Evolutionary conservation across 2,888 invertebrate species (phyloP), one percentile per base, ranked within the genome.

Genomic region (Chrysomela aeneicollis): DNA sequence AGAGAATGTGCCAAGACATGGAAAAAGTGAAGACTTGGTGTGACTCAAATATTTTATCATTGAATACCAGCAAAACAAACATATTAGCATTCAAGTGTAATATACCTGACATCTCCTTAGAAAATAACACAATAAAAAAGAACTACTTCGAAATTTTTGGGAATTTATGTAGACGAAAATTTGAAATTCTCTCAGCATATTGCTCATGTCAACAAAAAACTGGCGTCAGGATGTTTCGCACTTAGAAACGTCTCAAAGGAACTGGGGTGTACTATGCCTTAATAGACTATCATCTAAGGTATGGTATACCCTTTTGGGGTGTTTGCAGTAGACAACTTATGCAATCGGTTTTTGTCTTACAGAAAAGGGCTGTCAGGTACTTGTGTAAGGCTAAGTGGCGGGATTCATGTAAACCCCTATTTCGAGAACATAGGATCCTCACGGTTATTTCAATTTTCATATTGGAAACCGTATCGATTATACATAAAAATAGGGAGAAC

Each of bases 401-500:
- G 26, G 26, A 26, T 26, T 26, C 26, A 26, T 26, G 26, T 26
- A 26, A 26, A 26, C 26, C 26, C 26, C 26, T 26, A 5, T 26
- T 26, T 26, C 26, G 26, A 26, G 26, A 26, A 26, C 26, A 26
- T 6, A 26, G 26, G 6, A 26, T 26, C 26, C 26, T 51, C 1
- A 51, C 51, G 22, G 22, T 26, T 26, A 26, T 26, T 26, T 26
- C 26, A 26, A 26, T 26, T 5, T 26, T 26, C 26, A 26, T 26
- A 26, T 26, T 26, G 26, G 26, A 51, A n/a, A 51, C 51, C n/a
- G 26, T 51, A n/a, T 22, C 51, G 22, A 15, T 51, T 26, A 51
- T 51, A 26, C 51, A 51, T 51, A 22, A 51, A 26, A 51, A 5
- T 9, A 51, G 51, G 26, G 12, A n/a, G 26, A 26, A 51, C 10